A percentile compares a stretch with the other conserved stretches of the same genome.
Evolutionary conservation across 1,140 invertebrate genomes (phyloP).

Genomic region (Lordiphosa mommai): DNA sequence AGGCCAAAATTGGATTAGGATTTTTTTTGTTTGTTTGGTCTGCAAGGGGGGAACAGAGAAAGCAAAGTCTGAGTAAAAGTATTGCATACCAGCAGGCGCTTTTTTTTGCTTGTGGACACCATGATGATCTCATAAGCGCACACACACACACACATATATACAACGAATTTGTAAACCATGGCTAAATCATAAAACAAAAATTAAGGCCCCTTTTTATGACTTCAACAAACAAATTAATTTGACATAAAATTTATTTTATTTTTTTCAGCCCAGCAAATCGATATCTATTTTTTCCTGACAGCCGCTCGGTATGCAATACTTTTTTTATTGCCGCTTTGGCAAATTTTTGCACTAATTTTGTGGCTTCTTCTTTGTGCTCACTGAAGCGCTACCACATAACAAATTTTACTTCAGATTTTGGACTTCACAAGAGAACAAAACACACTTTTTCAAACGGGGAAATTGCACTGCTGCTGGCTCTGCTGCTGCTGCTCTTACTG

Average conservation of each 20-base stretch:
- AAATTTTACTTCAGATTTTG: constrained; percentile 24
- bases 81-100: constrained; percentile 67
- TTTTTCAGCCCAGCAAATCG: constrained; percentile 44
- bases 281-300: constrained; percentile 68
- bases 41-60: constrained; percentile 18
- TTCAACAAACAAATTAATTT: too few relatives aligned
- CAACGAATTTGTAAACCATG: constrained; percentile 2
- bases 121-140: constrained; percentile 61
- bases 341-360: constrained; percentile 17
- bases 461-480: constrained; percentile 47
- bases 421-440: constrained; percentile 54
- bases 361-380: constrained; percentile 26
- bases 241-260: not conserved
- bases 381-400: constrained; percentile 51
- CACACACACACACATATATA: constrained; percentile 3
- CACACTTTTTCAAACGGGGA: constrained; percentile 51
- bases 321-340: constrained; percentile 27
- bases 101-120: constrained; percentile 32
- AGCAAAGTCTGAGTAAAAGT: constrained; percentile 42
- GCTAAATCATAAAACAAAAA: not conserved
- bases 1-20: constrained; percentile 53
- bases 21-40: constrained; percentile 26
- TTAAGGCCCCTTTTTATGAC: not conserved
- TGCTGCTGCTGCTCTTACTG: constrained; percentile 27
- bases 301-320: constrained; percentile 70